phyloP scores from a whole-genome alignment of 2,797 vertebrate species.

The Phrynocephalus guinanensis region DNA sequence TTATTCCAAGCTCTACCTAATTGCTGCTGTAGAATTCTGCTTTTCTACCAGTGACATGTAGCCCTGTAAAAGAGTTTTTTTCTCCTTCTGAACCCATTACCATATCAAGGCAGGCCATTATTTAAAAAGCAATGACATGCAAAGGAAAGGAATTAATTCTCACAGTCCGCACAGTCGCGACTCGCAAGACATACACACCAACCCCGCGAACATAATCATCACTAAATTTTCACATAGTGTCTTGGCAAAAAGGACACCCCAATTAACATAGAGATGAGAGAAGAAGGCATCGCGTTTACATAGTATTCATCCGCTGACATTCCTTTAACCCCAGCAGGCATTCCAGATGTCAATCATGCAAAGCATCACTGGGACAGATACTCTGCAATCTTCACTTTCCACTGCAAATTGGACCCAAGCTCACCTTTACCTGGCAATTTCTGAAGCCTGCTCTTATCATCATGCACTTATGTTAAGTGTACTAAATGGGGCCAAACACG shows the following conservation, averaged over 20 bases:
- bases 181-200: neutral
- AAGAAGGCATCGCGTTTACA: neutral
- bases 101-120: neutral
- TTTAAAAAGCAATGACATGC: neutral
- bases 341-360: conserved; percentile 27
- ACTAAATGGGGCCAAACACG: conserved; percentile 30
- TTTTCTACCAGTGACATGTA: neutral
- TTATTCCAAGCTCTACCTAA: neutral
- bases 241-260: neutral
- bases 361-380: conserved; percentile 27
- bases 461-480: neutral
- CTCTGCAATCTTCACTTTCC: conserved; percentile 22
- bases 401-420: conserved; percentile 39
- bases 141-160: conserved; percentile 23
- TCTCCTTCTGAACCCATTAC: neutral
- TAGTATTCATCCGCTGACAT: conserved; percentile 30
- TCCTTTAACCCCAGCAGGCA: neutral
- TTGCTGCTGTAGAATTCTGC: neutral
- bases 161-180: neutral
- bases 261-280: conserved; percentile 17
- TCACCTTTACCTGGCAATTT: conserved; percentile 45
- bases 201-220: conserved; percentile 1
- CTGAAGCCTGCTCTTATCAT: conserved; percentile 38
- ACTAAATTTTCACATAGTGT: neutral
- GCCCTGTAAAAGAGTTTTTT: neutral